Conservation (phyloP, 2,797 vertebrate genomes). For the Helicolenus hilgendorfi region DNA sequence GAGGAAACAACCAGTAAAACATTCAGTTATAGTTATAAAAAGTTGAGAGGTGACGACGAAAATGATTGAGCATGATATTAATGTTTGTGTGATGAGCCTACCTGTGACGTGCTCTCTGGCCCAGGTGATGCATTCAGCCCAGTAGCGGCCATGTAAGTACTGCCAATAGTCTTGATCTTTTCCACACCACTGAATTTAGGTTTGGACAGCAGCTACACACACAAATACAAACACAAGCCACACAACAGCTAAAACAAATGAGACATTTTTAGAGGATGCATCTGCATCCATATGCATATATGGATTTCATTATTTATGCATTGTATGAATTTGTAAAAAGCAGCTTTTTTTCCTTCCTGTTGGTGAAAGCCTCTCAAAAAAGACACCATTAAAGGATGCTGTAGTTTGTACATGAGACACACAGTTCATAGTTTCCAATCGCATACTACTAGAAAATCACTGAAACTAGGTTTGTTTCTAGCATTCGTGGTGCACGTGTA, state of each 20-base stretch:
- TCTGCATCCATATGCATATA: background rate
- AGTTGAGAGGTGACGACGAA: background rate
- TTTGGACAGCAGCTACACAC: conserved; percentile 94
- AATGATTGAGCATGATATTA: background rate
- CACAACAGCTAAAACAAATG: background rate
- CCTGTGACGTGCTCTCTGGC: conserved; percentile 93
- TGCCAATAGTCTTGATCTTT: conserved; percentile 99
- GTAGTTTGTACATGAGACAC: background rate
- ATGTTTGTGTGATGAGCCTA: conserved; percentile 59
- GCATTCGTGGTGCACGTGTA: background rate
- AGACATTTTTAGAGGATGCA: background rate
- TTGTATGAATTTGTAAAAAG: background rate
- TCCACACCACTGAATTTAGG: conserved; percentile 99
- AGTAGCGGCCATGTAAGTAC: conserved; percentile 99
- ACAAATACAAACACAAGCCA: conserved; percentile 28
- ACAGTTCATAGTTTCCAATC: background rate
- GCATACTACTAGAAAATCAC: background rate
- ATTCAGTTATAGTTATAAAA: background rate
- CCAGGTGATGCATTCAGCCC: conserved; percentile 93
- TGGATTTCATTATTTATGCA: background rate
- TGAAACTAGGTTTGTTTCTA: background rate
- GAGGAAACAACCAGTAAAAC: background rate
- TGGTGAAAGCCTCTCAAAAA: too few relatives aligned
- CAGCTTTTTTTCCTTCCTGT: background rate
- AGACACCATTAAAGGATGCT: too few relatives aligned